A percentile compares a stretch with the other conserved stretches of the same genome.
These are phyloP conservation scores for Sinonovacula constricta DNA, from an alignment of 1,140 invertebrate genomes.

Conservation along the genomic window DNA sequence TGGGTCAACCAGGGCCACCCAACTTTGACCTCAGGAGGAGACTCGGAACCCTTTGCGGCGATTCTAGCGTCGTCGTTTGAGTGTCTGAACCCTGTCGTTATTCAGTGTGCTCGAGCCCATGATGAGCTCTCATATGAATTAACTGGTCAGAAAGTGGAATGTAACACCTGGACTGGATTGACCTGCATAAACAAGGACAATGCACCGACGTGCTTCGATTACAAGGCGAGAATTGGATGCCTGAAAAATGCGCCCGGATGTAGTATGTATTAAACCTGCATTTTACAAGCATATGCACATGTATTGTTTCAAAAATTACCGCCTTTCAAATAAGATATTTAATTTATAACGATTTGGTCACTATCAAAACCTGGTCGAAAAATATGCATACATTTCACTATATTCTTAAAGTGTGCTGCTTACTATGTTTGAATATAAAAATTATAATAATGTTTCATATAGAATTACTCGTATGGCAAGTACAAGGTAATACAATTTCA, in stretches of 20 bases:
- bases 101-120: slow-evolving; percentile 66
- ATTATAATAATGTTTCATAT: too few relatives aligned
- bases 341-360: too few relatives aligned
- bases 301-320: too few relatives aligned
- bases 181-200: slow-evolving; percentile 80
- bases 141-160: slow-evolving; percentile 83
- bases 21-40: slow-evolving; percentile 50
- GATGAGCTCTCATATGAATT: slow-evolving; percentile 50
- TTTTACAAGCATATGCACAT: too few relatives aligned
- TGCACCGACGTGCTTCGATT: slow-evolving; percentile 66
- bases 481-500: too few relatives aligned
- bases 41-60: slow-evolving; percentile 52
- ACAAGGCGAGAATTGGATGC: slow-evolving; percentile 73
- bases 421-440: too few relatives aligned
- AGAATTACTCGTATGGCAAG: too few relatives aligned
- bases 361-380: too few relatives aligned
- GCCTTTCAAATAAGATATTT: too few relatives aligned
- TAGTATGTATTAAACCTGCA: slow-evolving; percentile 58
- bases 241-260: slow-evolving; percentile 61
- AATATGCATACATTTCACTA: too few relatives aligned
- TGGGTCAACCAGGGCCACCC: slow-evolving; percentile 61
- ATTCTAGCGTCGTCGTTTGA: slow-evolving; percentile 37
- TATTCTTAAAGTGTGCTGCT: too few relatives aligned
- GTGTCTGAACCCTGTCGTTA: slow-evolving; percentile 61
- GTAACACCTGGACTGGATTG: slow-evolving; percentile 86